phyloP scores from a whole-genome alignment of 2,113 vertebrate species.

The Chionomys nivalis region DNA sequence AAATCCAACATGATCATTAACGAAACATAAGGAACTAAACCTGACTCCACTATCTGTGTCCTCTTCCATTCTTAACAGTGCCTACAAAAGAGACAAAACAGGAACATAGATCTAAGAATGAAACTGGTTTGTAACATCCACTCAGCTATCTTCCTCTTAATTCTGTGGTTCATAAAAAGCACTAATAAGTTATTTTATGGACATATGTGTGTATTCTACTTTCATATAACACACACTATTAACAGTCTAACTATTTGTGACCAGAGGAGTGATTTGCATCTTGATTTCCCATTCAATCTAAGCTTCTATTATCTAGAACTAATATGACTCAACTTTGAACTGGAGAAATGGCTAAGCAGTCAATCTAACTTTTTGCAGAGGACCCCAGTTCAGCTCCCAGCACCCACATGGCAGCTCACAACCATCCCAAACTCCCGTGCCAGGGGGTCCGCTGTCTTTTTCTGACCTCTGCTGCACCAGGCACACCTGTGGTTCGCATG shows the following conservation, averaged over 20 bases:
- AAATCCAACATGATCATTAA: constrained; percentile 92
- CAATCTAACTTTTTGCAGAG: not conserved
- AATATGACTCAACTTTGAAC: not conserved
- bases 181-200: not conserved
- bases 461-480: not conserved
- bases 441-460: not conserved
- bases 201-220: not conserved
- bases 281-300: not conserved
- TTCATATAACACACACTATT: not conserved
- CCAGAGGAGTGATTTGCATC: not conserved
- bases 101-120: not conserved
- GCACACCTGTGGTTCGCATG: not conserved
- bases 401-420: not conserved
- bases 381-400: not conserved
- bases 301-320: not conserved
- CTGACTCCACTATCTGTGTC: constrained; percentile 48
- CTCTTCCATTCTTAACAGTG: constrained; percentile 66
- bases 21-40: constrained; percentile 82
- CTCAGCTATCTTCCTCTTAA: not conserved
- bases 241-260: not conserved
- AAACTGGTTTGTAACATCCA: not conserved
- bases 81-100: constrained; percentile 61
- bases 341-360: not conserved
- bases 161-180: not conserved
- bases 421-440: not conserved